phyloP scores from a whole-genome alignment of 2,113 vertebrate genomes.

The Rhadina sibilatrix region DNA sequence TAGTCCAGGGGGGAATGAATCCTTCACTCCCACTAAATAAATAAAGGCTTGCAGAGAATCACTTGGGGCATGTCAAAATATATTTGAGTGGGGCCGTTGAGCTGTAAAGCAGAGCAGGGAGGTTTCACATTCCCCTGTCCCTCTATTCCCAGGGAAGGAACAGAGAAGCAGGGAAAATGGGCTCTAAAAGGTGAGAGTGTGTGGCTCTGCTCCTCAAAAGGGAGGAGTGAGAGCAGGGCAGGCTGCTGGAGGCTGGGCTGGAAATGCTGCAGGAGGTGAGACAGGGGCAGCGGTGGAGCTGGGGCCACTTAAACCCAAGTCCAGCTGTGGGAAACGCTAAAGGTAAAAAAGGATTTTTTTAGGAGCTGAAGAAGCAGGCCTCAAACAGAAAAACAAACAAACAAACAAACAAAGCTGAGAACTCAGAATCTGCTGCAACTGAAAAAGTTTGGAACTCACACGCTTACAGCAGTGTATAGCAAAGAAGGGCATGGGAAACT shows the following conservation, averaged over 20 bases:
- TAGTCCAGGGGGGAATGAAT: background rate
- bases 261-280: background rate
- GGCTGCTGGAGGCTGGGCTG: background rate
- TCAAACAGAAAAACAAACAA: too few relatives aligned
- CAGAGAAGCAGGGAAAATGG: background rate
- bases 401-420: too few relatives aligned
- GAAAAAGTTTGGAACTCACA: too few relatives aligned
- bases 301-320: background rate
- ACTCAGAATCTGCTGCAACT: too few relatives aligned
- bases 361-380: too few relatives aligned
- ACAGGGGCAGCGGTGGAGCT: background rate
- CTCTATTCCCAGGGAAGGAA: background rate
- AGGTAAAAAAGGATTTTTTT: too few relatives aligned
- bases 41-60: conserved; percentile 25
- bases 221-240: background rate
- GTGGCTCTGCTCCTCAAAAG: background rate
- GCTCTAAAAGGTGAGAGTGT: background rate
- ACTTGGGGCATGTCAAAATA: background rate
- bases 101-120: background rate
- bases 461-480: too few relatives aligned
- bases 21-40: conserved; percentile 40
- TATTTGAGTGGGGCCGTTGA: background rate
- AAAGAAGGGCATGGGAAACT: too few relatives aligned
- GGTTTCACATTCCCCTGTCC: background rate
- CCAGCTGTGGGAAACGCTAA: background rate